Evolutionary conservation across 2,113 vertebrate genomes (phyloP), one percentile per base, ranked within the genome.

Genomic region (Myiagra hebetior): DNA sequence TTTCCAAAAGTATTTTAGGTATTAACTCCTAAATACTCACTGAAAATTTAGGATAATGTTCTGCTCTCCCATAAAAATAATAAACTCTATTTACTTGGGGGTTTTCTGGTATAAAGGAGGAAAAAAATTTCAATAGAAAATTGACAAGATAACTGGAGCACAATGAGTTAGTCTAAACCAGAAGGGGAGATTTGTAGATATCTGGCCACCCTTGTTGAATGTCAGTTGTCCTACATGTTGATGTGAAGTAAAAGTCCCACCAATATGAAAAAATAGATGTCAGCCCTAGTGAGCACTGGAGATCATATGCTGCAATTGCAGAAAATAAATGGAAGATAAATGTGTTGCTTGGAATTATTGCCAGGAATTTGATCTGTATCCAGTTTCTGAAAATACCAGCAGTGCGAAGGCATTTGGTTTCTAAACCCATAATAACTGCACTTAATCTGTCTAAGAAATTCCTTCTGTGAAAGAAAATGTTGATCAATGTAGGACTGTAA

Each of bases 361-460:
- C 44, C 46, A 73, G 28, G 21, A 84, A 74, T 87, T 87, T 89
- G 52, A 52, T 85, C 69, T 31, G 33, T 62, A 77, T 68, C 67
- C 79, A 60, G 24, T 65, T 82, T 84, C 60, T 91, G 80, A 93
- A 95, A 89, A 83, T 85, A 88, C 21, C 46, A 85, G 35, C 78
- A 87, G 49, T 57, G n/a, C 92, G 91, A 60, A 90, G 65, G 20
- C 67, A 85, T 92, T 90, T 95, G 41, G 30, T 89, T 91, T 70
- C 49, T 72, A 92, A 89, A 68, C 12, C 39, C 4, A 0, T 41
- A 77, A 49, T 80, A 84, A 72, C 35, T 86, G 56, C 21, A 52
- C 21, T 85, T 89, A 52, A 69, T 83, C 27, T 46, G 22, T 53
- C 13, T n/a, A 67, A 89, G 15, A 81, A 93, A 79, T 83, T 75